Conservation (phyloP, 1,140 invertebrate species). For the Zaprionus gabonicus region DNA sequence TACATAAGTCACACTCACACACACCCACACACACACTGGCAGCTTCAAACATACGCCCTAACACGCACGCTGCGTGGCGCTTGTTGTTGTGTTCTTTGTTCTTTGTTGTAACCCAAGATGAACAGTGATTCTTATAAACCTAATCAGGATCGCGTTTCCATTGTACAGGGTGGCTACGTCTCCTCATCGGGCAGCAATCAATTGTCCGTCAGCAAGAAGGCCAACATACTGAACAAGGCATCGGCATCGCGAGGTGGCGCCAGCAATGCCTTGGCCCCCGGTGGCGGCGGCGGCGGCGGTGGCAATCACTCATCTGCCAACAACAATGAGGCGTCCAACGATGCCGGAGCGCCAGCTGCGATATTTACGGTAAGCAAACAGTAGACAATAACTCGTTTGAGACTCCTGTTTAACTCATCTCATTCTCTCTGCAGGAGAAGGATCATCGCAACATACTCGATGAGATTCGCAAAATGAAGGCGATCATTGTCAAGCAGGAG, state of each 20-base stretch:
- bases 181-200: conserved; percentile 85
- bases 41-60: conserved; percentile 54
- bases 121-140: conserved; percentile 83
- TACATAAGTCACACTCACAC: not conserved
- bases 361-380: conserved; percentile 66
- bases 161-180: conserved; percentile 87
- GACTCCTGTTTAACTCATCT: not conserved
- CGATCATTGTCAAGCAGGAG: conserved; percentile 97
- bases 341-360: conserved; percentile 52
- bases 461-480: conserved; percentile 95
- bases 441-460: conserved; percentile 92
- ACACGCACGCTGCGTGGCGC: conserved; percentile 78
- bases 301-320: conserved; percentile 69
- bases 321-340: conserved; percentile 66
- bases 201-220: conserved; percentile 88
- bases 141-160: conserved; percentile 86
- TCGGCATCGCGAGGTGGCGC: conserved; percentile 76
- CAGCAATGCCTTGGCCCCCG: conserved; percentile 3
- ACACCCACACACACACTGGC: not conserved
- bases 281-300: conserved; percentile 37
- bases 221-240: conserved; percentile 89
- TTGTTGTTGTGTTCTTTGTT: conserved; percentile 83
- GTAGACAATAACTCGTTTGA: not conserved
- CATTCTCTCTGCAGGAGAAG: conserved; percentile 84
- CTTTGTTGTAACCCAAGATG: conserved; percentile 67